These are phyloP conservation scores for Bombus waltoni DNA, from an alignment of 1,140 invertebrate species.

Conservation along the genomic window DNA sequence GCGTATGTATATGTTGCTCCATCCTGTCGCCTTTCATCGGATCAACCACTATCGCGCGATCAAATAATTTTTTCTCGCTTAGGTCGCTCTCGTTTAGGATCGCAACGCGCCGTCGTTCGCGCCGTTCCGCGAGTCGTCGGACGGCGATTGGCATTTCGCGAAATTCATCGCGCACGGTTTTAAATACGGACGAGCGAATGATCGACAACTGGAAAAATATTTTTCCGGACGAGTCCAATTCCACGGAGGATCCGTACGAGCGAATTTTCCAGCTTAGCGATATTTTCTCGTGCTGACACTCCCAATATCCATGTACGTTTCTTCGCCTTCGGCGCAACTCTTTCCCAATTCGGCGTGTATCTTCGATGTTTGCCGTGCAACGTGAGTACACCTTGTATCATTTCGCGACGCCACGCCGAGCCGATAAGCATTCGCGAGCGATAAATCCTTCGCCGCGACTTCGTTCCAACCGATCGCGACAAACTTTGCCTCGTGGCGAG, in stretches of 20 bases:
- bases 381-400: conserved; percentile 60
- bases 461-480: conserved; percentile 38
- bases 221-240: not conserved
- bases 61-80: no score
- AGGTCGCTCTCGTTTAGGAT: no score
- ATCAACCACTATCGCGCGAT: no score
- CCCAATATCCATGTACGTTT: conserved; percentile 18
- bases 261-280: conserved; percentile 13
- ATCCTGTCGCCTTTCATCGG: accelerated
- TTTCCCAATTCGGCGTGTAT: conserved; percentile 36
- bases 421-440: conserved; percentile 59
- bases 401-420: conserved; percentile 37
- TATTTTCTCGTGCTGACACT: conserved; percentile 21
- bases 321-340: conserved; percentile 26
- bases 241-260: not conserved
- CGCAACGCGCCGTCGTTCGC: no score
- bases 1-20: no score
- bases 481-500: conserved; percentile 42
- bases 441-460: conserved; percentile 56
- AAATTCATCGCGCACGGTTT: no score
- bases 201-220: not conserved
- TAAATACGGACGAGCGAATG: no score
- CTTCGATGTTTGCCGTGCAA: conserved; percentile 58
- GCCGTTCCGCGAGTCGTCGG: no score
- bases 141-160: no score